Evolutionary conservation across 1,140 invertebrate genomes (phyloP).

Genomic region (Drosophila fuyamai): DNA sequence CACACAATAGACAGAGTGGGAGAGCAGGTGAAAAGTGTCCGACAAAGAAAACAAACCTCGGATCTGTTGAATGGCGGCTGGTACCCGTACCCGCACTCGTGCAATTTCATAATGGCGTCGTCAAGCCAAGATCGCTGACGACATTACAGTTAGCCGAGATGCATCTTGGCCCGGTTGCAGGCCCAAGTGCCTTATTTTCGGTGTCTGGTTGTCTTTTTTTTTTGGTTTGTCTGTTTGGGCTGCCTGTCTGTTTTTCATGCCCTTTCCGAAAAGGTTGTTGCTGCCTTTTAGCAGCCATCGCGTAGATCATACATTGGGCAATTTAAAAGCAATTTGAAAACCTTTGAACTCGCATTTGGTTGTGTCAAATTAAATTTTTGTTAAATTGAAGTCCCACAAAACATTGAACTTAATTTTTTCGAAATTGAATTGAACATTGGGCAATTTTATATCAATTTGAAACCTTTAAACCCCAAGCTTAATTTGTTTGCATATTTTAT

Average conservation of each 20-base stretch:
- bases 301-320: slow-evolving; percentile 41
- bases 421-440: not conserved
- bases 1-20: slow-evolving; percentile 50
- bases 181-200: slow-evolving; percentile 35
- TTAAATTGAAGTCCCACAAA: not conserved
- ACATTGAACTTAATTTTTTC: not conserved
- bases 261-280: slow-evolving; percentile 61
- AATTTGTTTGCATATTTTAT: too few relatives aligned
- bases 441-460: not conserved
- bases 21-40: slow-evolving; percentile 74
- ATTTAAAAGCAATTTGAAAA: slow-evolving; percentile 52
- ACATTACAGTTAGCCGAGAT: slow-evolving; percentile 74
- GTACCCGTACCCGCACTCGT: not conserved
- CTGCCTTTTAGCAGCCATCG: slow-evolving; percentile 37
- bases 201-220: slow-evolving; percentile 19
- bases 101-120: slow-evolving; percentile 80
- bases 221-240: slow-evolving; percentile 11
- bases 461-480: too few relatives aligned
- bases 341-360: slow-evolving; percentile 32
- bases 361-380: slow-evolving; percentile 2
- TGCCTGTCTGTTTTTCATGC: slow-evolving; percentile 50
- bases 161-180: slow-evolving; percentile 56
- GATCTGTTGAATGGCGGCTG: slow-evolving; percentile 46
- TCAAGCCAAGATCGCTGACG: slow-evolving; percentile 68
- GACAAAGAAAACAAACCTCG: slow-evolving; percentile 74